Percentiles rank a stretch among this genome's conserved stretches.
Evolutionary conservation across 2,797 vertebrate species (phyloP).

Genomic region (Gadopsis bispinosus): DNA sequence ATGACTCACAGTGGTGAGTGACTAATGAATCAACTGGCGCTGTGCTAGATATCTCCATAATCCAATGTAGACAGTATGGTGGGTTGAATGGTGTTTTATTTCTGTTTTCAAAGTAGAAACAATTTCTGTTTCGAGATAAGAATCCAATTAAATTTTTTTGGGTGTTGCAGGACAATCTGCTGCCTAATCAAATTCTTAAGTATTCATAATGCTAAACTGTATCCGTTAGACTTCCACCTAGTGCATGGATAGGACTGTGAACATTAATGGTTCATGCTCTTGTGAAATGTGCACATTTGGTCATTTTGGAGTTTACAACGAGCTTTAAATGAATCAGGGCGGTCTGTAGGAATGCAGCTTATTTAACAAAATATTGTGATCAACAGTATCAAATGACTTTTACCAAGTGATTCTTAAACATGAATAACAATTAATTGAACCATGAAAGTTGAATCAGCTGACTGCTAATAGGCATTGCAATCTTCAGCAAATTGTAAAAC

Average conservation of each 20-base stretch:
- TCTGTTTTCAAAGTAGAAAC: not conserved
- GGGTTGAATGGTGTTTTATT: not conserved
- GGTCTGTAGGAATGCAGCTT: not conserved
- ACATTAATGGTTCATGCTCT: not conserved
- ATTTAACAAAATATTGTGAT: not conserved
- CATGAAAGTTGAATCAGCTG: not conserved
- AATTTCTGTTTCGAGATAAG: not conserved
- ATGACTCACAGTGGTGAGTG: not conserved
- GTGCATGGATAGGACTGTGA: not conserved
- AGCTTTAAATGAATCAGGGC: not conserved
- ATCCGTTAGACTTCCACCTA: not conserved
- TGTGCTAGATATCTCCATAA: slow-evolving; percentile 5
- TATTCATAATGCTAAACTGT: not conserved
- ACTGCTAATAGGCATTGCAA: not conserved
- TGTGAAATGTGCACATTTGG: not conserved
- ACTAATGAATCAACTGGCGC: not conserved
- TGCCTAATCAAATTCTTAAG: not conserved
- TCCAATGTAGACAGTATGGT: not conserved
- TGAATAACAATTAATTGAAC: not conserved
- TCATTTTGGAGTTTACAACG: not conserved
- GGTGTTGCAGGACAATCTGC: not conserved
- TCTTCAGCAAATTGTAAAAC: not conserved
- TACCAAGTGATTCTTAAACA: not conserved
- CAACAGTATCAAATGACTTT: not conserved
- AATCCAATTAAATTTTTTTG: not conserved